Conservation (phyloP, 2,888 invertebrate species). For the Lacanobia oleracea region DNA sequence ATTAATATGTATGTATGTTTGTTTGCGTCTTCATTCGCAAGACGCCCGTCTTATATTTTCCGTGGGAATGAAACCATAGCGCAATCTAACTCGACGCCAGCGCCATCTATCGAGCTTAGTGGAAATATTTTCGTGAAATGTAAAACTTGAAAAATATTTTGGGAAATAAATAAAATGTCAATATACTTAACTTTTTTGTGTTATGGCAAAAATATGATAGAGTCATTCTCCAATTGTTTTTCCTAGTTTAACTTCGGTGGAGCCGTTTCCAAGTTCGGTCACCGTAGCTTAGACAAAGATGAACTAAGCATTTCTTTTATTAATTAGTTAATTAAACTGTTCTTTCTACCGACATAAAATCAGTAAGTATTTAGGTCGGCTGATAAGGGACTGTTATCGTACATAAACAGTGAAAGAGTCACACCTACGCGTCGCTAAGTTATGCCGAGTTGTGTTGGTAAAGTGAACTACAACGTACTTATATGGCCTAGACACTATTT, state of each 20-base stretch:
- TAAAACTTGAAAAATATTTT: background rate
- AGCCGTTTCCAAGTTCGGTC: background rate
- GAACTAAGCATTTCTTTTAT: background rate
- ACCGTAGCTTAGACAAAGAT: background rate
- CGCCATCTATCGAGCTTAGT: conserved; percentile 37
- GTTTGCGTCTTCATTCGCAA: rapidly evolving
- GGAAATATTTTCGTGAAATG: background rate
- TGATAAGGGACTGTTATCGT: background rate
- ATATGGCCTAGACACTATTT: too few relatives aligned
- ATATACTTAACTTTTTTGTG: background rate
- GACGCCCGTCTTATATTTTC: background rate
- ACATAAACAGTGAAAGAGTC: background rate
- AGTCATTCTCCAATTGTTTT: background rate
- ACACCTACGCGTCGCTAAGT: too few relatives aligned
- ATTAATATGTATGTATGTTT: conserved; percentile 34
- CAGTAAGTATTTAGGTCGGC: background rate
- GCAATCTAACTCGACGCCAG: conserved; percentile 37
- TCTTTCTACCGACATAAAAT: background rate
- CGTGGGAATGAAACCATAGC: conserved; percentile 23
- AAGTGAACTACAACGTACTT: too few relatives aligned
- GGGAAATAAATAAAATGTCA: background rate
- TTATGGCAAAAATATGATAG: background rate
- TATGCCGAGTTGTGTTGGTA: too few relatives aligned
- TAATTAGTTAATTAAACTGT: background rate
- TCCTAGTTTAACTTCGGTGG: background rate